phyloP scores from a whole-genome alignment of 2,888 invertebrate species.

The Drosophila merina region DNA sequence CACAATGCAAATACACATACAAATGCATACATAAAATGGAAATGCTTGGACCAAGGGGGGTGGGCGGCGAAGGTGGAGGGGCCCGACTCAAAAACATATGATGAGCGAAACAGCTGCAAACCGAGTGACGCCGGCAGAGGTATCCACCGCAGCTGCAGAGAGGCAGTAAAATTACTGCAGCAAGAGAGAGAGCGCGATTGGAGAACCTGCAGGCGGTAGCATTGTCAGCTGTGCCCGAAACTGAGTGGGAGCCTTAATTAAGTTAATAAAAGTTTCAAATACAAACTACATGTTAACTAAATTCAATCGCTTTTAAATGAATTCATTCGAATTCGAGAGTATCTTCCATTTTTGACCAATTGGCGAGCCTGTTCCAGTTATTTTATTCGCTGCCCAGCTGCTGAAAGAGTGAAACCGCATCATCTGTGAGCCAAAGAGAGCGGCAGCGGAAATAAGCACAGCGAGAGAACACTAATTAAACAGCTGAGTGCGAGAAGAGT shows the following conservation, averaged over 20 bases:
- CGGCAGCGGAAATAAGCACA: conserved; percentile 4
- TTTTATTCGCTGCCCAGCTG: conserved; percentile 13
- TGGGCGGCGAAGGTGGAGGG: conserved; percentile 34
- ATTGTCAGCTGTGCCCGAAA: conserved; percentile 54
- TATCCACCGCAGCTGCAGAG: conserved; percentile 8
- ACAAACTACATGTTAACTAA: neutral
- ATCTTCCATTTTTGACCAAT: neutral
- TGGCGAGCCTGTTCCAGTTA: conserved; percentile 22
- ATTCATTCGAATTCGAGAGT: neutral
- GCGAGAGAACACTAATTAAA: conserved; percentile 9
- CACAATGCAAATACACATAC: conserved; percentile 51
- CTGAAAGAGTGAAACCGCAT: conserved; percentile 17
- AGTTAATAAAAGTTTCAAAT: neutral
- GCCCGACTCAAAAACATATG: conserved; percentile 67
- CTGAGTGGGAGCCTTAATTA: conserved; percentile 10
- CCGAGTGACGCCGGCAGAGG: conserved; percentile 24
- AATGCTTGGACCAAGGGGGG: neutral
- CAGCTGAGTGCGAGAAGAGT: conserved; percentile 3
- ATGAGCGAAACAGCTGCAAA: conserved; percentile 77
- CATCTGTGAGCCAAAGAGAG: conserved; percentile 36
- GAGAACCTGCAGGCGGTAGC: conserved; percentile 6
- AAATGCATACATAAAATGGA: conserved; percentile 24
- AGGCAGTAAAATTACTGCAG: conserved; percentile 26
- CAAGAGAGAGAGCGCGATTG: conserved; percentile 5
- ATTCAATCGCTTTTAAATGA: neutral